Evolutionary conservation across 2,888 invertebrate genomes (phyloP).

Genomic region (Cynaeus angustus): DNA sequence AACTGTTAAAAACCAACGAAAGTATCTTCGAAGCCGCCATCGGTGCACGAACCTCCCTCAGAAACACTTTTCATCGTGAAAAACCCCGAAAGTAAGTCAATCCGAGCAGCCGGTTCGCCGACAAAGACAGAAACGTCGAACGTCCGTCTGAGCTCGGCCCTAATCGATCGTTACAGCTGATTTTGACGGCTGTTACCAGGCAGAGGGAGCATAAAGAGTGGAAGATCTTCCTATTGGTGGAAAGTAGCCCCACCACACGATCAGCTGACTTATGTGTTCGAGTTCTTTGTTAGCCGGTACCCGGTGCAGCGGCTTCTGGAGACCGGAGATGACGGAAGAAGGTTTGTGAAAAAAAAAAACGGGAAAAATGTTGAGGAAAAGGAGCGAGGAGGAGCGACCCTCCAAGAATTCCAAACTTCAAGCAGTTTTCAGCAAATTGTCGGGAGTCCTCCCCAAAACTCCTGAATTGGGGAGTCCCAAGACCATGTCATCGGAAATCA

Average conservation of each 20-base stretch:
- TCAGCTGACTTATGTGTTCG: constrained; percentile 64
- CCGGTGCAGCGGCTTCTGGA: constrained; percentile 47
- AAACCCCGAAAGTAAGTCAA: constrained; percentile 1
- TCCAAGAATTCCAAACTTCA: constrained; percentile 64
- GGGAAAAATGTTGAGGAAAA: constrained; percentile 60
- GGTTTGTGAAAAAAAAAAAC: constrained; percentile 51
- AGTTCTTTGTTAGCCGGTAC: constrained; percentile 65
- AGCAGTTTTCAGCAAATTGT: constrained; percentile 67
- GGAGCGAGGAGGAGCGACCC: constrained; percentile 62
- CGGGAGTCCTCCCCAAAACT: constrained; percentile 65
- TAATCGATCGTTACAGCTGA: constrained; percentile 69
- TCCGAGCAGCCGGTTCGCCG: constrained; percentile 14
- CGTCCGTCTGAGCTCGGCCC: constrained; percentile 54
- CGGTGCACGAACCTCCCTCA: background rate
- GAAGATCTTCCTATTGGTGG: constrained; percentile 63
- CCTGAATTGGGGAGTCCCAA: constrained; percentile 64
- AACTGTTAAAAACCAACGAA: background rate
- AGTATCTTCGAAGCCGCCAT: background rate
- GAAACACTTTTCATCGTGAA: background rate
- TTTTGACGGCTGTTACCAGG: constrained; percentile 71
- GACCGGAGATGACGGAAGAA: constrained; percentile 18
- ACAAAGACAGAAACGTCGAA: constrained; percentile 59
- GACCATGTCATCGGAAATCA: constrained; percentile 67
- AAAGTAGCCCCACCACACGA: constrained; percentile 59
- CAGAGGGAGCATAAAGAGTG: constrained; percentile 62